These are phyloP conservation scores for Falco rusticolus DNA, from an alignment of 2,797 vertebrate species.

Conservation along the genomic window DNA sequence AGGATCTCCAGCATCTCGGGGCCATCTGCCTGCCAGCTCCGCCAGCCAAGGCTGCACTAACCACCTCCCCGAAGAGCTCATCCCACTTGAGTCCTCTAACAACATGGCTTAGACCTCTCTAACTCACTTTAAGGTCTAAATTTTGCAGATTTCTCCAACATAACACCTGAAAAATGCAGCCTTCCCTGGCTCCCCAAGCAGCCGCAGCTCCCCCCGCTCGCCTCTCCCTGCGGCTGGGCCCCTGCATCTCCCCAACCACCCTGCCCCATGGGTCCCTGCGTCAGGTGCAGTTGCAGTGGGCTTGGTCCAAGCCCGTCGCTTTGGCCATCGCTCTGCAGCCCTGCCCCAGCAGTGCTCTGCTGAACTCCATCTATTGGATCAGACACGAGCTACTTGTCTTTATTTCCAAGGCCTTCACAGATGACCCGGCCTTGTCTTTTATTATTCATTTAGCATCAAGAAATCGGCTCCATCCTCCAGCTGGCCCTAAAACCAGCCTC, in stretches of 20 bases:
- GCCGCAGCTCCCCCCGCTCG: background rate
- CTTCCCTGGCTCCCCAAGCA: background rate
- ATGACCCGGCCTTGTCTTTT: background rate
- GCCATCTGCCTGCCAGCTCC: background rate
- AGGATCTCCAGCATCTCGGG: background rate
- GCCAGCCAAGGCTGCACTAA: background rate
- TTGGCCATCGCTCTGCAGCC: background rate
- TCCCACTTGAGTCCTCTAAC: background rate
- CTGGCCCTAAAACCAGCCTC: background rate
- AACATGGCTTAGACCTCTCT: background rate
- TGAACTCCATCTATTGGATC: background rate
- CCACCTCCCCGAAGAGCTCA: background rate
- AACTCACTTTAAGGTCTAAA: background rate
- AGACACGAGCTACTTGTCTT: conserved; percentile 1
- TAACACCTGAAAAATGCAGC: background rate
- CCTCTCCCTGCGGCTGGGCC: background rate
- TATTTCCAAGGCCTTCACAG: conserved; percentile 14
- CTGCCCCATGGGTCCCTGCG: background rate
- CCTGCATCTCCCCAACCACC: background rate
- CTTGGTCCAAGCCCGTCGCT: background rate
- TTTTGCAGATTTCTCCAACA: background rate
- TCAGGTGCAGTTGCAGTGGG: background rate
- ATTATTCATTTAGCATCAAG: conserved; percentile 18
- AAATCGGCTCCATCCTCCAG: background rate
- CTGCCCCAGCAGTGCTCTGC: background rate